Conservation (phyloP, 2,888 invertebrate genomes). For the Rutpela maculata region DNA sequence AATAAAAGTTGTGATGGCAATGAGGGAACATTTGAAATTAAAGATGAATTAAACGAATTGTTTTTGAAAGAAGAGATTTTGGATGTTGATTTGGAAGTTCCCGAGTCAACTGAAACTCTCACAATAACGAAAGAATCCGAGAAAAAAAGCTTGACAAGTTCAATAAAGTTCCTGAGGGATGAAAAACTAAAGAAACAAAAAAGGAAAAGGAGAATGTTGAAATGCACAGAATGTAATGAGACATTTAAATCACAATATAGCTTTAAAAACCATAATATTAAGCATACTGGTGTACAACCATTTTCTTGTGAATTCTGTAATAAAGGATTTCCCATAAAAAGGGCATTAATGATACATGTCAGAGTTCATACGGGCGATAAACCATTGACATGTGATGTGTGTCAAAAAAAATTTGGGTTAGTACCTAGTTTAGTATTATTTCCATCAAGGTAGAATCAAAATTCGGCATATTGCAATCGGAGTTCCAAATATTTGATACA, state of each 20-base stretch:
- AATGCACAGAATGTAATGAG: constrained; percentile 43
- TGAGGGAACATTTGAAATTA: background rate
- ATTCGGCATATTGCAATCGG: no score
- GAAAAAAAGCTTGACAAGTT: background rate
- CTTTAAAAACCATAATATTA: constrained; percentile 40
- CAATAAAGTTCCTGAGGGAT: background rate
- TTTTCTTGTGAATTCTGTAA: constrained; percentile 45
- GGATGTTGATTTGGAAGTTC: background rate
- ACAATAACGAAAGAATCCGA: background rate
- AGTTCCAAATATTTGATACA: no score
- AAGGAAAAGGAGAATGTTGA: background rate
- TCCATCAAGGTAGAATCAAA: no score
- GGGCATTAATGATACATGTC: constrained; percentile 44
- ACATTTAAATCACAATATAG: constrained; percentile 34
- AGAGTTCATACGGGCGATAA: constrained; percentile 54
- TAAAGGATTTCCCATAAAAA: constrained; percentile 48
- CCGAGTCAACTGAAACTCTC: background rate
- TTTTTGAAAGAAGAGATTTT: background rate
- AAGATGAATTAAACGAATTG: background rate
- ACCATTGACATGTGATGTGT: constrained; percentile 47
- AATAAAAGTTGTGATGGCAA: background rate
- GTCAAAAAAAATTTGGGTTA: constrained; percentile 35
- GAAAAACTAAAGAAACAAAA: background rate
- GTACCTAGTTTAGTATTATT: background rate
- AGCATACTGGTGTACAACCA: constrained; percentile 46